These are phyloP conservation scores for Lates calcarifer DNA, from an alignment of 2,113 vertebrate species.

Conservation along the genomic window DNA sequence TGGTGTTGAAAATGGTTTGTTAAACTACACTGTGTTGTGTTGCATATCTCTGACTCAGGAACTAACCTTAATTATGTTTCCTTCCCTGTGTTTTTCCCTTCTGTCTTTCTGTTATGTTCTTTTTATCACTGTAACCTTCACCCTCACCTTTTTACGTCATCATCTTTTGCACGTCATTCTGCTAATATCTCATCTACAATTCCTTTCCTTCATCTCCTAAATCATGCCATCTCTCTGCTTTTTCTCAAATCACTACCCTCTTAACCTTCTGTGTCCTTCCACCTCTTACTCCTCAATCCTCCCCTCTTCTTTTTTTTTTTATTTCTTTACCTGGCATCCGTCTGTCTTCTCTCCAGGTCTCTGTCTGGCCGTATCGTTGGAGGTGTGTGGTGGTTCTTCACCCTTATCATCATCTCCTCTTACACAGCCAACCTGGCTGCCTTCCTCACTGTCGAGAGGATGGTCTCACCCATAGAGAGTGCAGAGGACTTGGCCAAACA, in stretches of 20 bases:
- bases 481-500: conserved; percentile 99
- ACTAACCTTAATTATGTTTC: conserved; percentile 49
- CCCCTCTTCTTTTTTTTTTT: not conserved
- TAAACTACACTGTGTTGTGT: conserved; percentile 18
- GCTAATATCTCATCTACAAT: conserved; percentile 24
- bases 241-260: not conserved
- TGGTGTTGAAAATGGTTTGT: conserved; percentile 42
- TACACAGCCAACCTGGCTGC: conserved; percentile 99
- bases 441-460: conserved; percentile 98
- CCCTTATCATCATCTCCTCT: conserved; percentile 99
- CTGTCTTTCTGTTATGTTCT: conserved; percentile 4
- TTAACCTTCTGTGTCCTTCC: not conserved
- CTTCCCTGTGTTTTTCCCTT: conserved; percentile 14
- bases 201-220: conserved; percentile 10
- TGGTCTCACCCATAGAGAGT: conserved; percentile 99
- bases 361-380: conserved; percentile 98
- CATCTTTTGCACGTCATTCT: not conserved
- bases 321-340: not conserved
- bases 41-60: conserved; percentile 45
- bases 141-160: conserved; percentile 13
- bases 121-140: conserved; percentile 26
- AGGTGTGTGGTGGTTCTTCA: conserved; percentile 99
- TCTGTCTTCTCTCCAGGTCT: conserved; percentile 87
- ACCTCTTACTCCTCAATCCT: conserved; percentile 3
- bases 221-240: not conserved